Conservation (phyloP, 2,797 vertebrate genomes). For the Antrozous pallidus region DNA sequence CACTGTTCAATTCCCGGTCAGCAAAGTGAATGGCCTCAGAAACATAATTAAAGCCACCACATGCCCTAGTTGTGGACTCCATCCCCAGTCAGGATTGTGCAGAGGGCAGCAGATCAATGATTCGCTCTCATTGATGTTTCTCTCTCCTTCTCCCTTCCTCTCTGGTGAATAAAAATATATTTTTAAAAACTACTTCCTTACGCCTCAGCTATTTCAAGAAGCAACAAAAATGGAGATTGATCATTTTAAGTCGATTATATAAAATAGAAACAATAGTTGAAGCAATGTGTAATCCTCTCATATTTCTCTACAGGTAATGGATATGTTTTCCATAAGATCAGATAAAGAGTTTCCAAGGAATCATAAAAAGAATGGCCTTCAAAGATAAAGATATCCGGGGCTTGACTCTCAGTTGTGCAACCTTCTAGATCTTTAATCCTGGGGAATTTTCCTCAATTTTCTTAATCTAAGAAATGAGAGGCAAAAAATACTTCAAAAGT, state of each 20-base stretch:
- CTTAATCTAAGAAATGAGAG: slow-evolving; percentile 1
- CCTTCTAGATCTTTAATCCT: neutral
- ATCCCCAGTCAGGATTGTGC: no score
- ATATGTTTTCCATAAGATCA: neutral
- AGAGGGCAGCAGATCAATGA: no score
- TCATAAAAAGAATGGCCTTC: neutral
- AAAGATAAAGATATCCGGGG: neutral
- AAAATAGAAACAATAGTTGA: neutral
- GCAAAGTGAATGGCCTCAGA: no score
- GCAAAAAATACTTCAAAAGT: neutral
- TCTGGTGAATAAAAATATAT: no score
- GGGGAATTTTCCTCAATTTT: neutral
- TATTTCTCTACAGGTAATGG: neutral
- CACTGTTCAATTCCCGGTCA: no score
- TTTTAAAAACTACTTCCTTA: neutral
- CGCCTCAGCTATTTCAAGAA: neutral
- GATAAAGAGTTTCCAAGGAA: neutral
- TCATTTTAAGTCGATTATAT: neutral
- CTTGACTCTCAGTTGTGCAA: neutral
- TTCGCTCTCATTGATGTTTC: no score
- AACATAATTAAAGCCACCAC: no score
- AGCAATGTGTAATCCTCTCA: neutral
- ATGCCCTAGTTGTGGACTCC: no score
- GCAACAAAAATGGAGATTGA: slow-evolving; percentile 8
- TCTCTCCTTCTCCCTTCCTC: no score